Percentiles rank a stretch among this genome's conserved stretches.
These are phyloP conservation scores for Aphrocallistes beatrix DNA, from an alignment of 37 sponge, comb jelly and placozoan species.

Conservation along the genomic window DNA sequence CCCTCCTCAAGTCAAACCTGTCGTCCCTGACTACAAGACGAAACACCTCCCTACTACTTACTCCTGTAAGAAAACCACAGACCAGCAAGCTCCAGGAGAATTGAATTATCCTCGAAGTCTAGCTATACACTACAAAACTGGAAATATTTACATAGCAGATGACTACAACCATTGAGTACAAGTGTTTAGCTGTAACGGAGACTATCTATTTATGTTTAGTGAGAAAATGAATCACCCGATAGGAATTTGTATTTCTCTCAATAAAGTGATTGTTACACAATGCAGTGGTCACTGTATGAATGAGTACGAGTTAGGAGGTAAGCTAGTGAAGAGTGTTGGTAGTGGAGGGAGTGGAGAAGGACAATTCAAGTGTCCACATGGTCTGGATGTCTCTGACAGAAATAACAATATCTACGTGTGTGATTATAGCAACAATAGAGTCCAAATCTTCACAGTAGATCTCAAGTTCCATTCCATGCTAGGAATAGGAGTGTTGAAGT, in stretches of 20 bases:
- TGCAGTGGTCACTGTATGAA: not conserved
- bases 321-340: conserved; percentile 17
- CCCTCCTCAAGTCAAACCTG: conserved; percentile 10
- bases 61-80: not conserved
- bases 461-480: conserved; percentile 19
- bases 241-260: not conserved
- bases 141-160: conserved; percentile 11
- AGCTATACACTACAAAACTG: not conserved
- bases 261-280: not conserved
- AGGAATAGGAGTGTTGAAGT: not conserved
- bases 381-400: conserved; percentile 13
- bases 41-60: conserved; percentile 1
- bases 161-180: not conserved
- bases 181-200: conserved; percentile 9
- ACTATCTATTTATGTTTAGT: conserved; percentile 13
- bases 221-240: not conserved
- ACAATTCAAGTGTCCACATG: not conserved
- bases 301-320: conserved; percentile 11
- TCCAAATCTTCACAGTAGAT: not conserved
- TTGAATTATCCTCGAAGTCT: not conserved
- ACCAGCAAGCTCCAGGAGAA: conserved; percentile 1
- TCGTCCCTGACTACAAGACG: conserved; percentile 4
- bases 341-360: conserved; percentile 1
- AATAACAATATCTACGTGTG: not conserved
- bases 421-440: not conserved